Percentiles rank a stretch among this genome's conserved stretches.
phyloP scores from a whole-genome alignment of 1,140 invertebrate species.

The Cotesia typhae region DNA sequence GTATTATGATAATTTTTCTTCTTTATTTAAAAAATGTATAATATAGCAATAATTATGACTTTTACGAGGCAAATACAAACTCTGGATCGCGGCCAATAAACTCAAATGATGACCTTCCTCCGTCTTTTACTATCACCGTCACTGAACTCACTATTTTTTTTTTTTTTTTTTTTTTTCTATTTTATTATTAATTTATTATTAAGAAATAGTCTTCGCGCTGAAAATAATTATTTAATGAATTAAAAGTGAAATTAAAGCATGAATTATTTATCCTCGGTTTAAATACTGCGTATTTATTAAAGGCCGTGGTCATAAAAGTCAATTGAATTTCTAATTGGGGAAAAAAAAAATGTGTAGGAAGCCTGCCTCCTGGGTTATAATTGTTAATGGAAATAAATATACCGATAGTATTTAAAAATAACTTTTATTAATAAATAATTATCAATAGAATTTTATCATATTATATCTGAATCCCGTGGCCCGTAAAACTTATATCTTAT shows the following conservation, averaged over 20 bases:
- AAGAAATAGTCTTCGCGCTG: background rate
- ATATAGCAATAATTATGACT: slow-evolving; percentile 22
- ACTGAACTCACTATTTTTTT: slow-evolving; percentile 7
- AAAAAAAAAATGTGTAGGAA: background rate
- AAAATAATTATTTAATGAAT: slow-evolving; percentile 13
- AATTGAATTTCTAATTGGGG: slow-evolving; percentile 21
- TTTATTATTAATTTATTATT: slow-evolving; percentile 15
- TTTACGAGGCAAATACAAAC: slow-evolving; percentile 15
- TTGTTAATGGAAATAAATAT: too few species aligned
- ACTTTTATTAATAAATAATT: too few species aligned
- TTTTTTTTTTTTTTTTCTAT: slow-evolving; percentile 3
- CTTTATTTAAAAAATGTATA: background rate
- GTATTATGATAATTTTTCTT: background rate
- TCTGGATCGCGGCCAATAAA: slow-evolving; percentile 52
- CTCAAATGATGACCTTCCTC: slow-evolving; percentile 31
- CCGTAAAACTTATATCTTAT: slow-evolving; percentile 4
- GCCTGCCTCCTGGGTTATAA: too few species aligned
- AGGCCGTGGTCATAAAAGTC: slow-evolving; percentile 22
- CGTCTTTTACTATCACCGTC: slow-evolving; percentile 9
- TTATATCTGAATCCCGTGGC: too few species aligned
- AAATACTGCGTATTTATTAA: slow-evolving; percentile 5
- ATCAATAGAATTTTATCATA: too few species aligned
- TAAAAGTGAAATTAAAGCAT: background rate
- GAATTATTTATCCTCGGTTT: too few species aligned
- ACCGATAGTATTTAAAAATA: too few species aligned